These are phyloP conservation scores for Diorhabda elongata DNA, from an alignment of 1,140 invertebrate genomes.

Conservation along the genomic window DNA sequence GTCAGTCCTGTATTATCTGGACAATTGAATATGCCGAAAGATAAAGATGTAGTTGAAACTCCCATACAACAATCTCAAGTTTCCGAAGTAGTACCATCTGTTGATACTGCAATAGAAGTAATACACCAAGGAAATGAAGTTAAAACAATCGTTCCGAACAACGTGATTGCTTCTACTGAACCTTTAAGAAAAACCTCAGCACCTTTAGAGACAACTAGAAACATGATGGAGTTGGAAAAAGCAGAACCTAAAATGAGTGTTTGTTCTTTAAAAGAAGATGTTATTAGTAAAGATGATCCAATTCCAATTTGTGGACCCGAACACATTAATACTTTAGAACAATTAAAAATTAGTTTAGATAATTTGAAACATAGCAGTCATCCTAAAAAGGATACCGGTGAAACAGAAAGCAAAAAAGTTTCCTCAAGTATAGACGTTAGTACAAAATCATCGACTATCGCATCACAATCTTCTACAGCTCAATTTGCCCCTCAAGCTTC, in stretches of 20 bases:
- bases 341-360: slow-evolving; percentile 54
- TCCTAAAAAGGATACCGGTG: slow-evolving; percentile 39
- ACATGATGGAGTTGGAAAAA: slow-evolving; percentile 30
- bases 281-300: slow-evolving; percentile 26
- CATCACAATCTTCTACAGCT: slow-evolving; percentile 7
- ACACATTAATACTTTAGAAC: slow-evolving; percentile 52
- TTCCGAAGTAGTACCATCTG: neutral
- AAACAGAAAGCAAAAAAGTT: slow-evolving; percentile 34
- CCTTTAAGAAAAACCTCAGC: slow-evolving; percentile 33
- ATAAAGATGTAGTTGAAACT: slow-evolving; percentile 30
- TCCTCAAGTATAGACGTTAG: slow-evolving; percentile 24
- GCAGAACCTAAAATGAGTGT: slow-evolving; percentile 36
- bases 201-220: slow-evolving; percentile 29
- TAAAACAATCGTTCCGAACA: slow-evolving; percentile 8
- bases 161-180: slow-evolving; percentile 11
- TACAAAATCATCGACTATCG: slow-evolving; percentile 6
- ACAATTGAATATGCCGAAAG: slow-evolving; percentile 45
- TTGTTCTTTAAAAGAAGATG: slow-evolving; percentile 35
- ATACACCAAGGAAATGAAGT: slow-evolving; percentile 4
- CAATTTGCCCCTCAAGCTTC: slow-evolving; percentile 13
- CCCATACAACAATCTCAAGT: neutral
- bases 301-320: slow-evolving; percentile 44
- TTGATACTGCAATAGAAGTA: slow-evolving; percentile 11
- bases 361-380: slow-evolving; percentile 51
- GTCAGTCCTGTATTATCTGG: slow-evolving; percentile 68